phyloP scores from a whole-genome alignment of 1,140 invertebrate species.

The Cheumatopsyche charites region DNA sequence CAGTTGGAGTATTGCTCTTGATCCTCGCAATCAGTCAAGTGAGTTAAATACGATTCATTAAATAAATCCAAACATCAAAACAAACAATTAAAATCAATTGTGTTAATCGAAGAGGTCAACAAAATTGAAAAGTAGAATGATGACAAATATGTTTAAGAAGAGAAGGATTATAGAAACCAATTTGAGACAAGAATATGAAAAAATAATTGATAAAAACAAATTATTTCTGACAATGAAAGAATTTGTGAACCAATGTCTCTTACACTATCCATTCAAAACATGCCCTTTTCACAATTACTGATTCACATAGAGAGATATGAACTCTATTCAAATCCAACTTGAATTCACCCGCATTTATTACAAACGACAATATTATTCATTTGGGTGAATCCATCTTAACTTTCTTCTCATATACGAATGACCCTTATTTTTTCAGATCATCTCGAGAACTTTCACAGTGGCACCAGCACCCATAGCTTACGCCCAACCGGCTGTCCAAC shows the following conservation, averaged over 20 bases:
- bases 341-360: too few species aligned
- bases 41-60: slow-evolving; percentile 32
- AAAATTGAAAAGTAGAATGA: neutral
- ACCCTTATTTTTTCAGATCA: slow-evolving; percentile 52
- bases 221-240: too few species aligned
- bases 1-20: slow-evolving; percentile 61
- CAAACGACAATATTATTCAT: too few species aligned
- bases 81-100: neutral
- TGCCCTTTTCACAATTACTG: too few species aligned
- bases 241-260: too few species aligned
- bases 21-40: slow-evolving; percentile 60
- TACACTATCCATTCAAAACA: too few species aligned
- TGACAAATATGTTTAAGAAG: neutral
- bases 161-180: too few species aligned
- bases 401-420: slow-evolving; percentile 24
- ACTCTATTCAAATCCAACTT: too few species aligned
- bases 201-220: too few species aligned
- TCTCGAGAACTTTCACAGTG: slow-evolving; percentile 51
- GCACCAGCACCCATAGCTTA: slow-evolving; percentile 48
- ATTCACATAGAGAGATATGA: too few species aligned
- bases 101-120: neutral
- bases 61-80: neutral
- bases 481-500: slow-evolving; percentile 36
- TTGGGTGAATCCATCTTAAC: neutral
- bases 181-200: too few species aligned